Percentiles rank a stretch among this genome's conserved stretches.
Conservation (phyloP, 2,888 invertebrate species). For the Ichneumoninae sp. region DNA sequence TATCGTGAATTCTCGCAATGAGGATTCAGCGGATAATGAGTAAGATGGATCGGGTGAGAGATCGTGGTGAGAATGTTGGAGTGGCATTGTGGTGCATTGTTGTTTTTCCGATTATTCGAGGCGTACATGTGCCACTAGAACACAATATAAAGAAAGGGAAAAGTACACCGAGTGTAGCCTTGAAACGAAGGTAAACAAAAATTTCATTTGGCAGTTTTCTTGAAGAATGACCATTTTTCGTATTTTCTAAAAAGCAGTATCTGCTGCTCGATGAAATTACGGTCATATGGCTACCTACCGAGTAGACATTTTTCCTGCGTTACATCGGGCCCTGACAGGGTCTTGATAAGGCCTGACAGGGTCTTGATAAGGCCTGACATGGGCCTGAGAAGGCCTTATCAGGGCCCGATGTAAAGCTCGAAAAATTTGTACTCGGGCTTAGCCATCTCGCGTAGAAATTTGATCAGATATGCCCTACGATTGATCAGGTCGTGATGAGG, state of each 20-base stretch:
- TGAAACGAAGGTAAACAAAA: neutral
- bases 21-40: slow-evolving; percentile 1
- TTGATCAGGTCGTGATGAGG: no score
- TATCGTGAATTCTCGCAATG: slow-evolving; percentile 8
- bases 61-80: neutral
- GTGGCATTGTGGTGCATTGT: neutral
- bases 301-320: no score
- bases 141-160: neutral
- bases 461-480: no score
- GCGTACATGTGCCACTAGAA: neutral
- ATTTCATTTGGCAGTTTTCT: neutral
- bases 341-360: no score
- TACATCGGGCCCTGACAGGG: no score
- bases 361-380: no score
- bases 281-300: no score
- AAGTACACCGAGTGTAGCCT: neutral
- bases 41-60: neutral
- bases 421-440: no score
- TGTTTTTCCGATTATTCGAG: slow-evolving; percentile 35
- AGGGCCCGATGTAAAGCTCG: no score
- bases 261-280: no score
- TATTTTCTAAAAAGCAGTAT: neutral
- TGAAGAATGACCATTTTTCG: neutral
- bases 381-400: no score
- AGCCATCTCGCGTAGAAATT: no score